Evolutionary conservation across 2,113 vertebrate species (phyloP), one percentile per base, ranked within the genome.

Genomic region (Hippocampus zosterae): DNA sequence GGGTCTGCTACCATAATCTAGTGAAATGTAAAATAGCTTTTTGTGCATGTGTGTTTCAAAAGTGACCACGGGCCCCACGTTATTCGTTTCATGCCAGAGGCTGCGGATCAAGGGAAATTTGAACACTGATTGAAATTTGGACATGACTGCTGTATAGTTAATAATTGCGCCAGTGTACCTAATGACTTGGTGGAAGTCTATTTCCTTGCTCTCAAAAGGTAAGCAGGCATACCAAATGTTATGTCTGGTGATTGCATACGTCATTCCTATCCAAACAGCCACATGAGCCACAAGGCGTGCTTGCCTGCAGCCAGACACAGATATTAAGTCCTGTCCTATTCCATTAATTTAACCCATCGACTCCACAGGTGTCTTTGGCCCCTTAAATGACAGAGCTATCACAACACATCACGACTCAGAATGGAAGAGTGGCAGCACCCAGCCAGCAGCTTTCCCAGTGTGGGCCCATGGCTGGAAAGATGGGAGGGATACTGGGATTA

Each of bases 301-400:
- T 67, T 68, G 76, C 77, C 73, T 46, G 59, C 65, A 70, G 67
- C 59, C 13, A 52, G 40, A 64, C 56, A 44, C 62, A 18, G 62
- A 82, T 69, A 81, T 76, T 55, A 82, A 65, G 37, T 62, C 71
- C 77, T 86, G 86, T 91, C 88, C 50, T 42, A 11, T 70, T 59
- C 65, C 80, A 85, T 91, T 68, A 86, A 25, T 69, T 71, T 80
- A 60, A 71, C 70, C 52, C 64, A 2, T 18, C 16, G 57, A 78
- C 81, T 88, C 89, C 81, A 89, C 89, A 90, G 89, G 89, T 90
- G 86, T 90, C 76, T 85, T 70, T 19, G 63, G 72, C 81, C 19
- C 73, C 61, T 41, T 41, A 65, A 86, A 77, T 85, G 88, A 88
- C 65, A 65, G 82, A 64, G 70, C 82, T 83, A 86, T 91, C 89